Evolutionary conservation across 2,888 invertebrate genomes (phyloP).

Genomic region (Callosobruchus maculatus): DNA sequence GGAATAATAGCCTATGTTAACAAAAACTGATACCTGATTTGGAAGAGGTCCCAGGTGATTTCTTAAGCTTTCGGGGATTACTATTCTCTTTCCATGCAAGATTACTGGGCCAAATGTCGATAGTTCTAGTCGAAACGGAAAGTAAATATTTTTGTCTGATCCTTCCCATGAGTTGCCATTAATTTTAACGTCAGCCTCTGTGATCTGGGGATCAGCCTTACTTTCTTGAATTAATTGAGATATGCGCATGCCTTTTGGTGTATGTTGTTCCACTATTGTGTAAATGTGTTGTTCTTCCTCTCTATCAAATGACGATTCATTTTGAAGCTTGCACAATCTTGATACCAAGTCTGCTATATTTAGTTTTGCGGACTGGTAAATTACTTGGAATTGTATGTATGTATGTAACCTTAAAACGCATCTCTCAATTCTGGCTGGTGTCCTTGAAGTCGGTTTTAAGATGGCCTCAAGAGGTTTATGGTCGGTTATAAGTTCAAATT

Average conservation of each 20-base stretch:
- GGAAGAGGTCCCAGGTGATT: constrained; percentile 21
- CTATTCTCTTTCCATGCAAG: constrained; percentile 22
- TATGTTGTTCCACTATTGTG: constrained; percentile 13
- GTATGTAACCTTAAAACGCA: constrained; percentile 28
- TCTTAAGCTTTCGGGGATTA: constrained; percentile 18
- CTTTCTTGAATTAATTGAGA: constrained; percentile 13
- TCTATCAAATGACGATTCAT: constrained; percentile 14
- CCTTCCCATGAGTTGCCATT: constrained; percentile 15
- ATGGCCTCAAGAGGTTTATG: constrained; percentile 41
- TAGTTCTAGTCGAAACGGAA: constrained; percentile 20
- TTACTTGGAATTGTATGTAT: too few relatives aligned
- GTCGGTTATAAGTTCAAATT: constrained; percentile 40
- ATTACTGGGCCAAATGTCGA: constrained; percentile 21
- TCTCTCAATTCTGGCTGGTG: constrained; percentile 25
- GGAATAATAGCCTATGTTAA: constrained; percentile 7
- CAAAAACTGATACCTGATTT: constrained; percentile 17
- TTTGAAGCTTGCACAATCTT: constrained; percentile 14
- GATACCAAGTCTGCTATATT: too few relatives aligned
- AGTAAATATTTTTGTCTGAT: constrained; percentile 18
- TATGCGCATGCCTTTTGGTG: constrained; percentile 19
- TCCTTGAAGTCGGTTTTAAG: constrained; percentile 27
- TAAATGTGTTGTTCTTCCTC: constrained; percentile 21
- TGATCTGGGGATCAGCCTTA: constrained; percentile 3
- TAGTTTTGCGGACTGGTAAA: too few relatives aligned
- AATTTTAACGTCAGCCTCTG: constrained; percentile 5